Evolutionary conservation across 2,888 invertebrate genomes (phyloP).

Genomic region (Eristalis tenax): DNA sequence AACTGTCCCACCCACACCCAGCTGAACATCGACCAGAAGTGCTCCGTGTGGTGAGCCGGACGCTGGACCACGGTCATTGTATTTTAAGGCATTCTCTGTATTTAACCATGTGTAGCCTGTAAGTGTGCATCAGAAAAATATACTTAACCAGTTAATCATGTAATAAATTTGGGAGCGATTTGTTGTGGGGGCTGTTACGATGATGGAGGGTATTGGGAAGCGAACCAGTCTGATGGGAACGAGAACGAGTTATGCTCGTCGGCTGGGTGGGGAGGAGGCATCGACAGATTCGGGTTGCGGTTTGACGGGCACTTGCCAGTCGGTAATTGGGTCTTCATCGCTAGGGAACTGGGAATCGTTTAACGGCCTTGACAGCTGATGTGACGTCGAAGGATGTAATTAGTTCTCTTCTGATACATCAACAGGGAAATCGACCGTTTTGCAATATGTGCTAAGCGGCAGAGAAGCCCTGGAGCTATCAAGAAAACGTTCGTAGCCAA

Average conservation of each 20-base stretch:
- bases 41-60: constrained; percentile 39
- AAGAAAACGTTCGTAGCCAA: too few relatives aligned
- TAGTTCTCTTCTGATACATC: too few relatives aligned
- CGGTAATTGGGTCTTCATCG: too few relatives aligned
- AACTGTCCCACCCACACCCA: constrained; percentile 44
- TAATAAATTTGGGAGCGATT: background rate
- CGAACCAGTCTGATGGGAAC: constrained; percentile 3
- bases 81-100: constrained; percentile 12
- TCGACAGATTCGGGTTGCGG: background rate
- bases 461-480: too few relatives aligned
- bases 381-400: too few relatives aligned
- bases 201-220: background rate
- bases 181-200: background rate
- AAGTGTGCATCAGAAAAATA: constrained; percentile 35
- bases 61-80: too few relatives aligned
- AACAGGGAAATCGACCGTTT: too few relatives aligned
- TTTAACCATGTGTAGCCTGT: constrained; percentile 28
- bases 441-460: too few relatives aligned
- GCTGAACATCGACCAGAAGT: constrained; percentile 57
- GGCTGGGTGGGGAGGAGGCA: background rate
- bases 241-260: background rate
- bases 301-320: background rate
- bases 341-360: too few relatives aligned
- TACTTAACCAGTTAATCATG: constrained; percentile 25
- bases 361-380: too few relatives aligned